Base-by-base conservation (phyloP, 2,888 invertebrate species). In the Epinotia ramella region DNA sequence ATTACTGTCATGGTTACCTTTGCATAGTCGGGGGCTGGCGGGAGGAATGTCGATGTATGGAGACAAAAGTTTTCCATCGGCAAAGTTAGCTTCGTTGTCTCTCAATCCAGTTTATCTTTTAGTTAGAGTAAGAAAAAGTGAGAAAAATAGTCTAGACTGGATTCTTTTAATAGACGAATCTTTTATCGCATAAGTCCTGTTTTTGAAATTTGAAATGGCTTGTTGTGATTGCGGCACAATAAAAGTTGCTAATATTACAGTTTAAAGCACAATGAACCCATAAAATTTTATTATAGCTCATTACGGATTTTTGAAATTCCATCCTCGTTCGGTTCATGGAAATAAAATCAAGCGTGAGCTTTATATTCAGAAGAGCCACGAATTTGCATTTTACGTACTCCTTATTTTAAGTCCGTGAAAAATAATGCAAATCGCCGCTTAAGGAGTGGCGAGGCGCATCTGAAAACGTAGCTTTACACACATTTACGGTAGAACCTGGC, bases 321-420 rank as follows among this genome's bases (percentile, higher is more conserved):
- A 78, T 76, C 77, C 80, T 79, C 86, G 87, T 86, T 82, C 79
- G 77, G 80, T 79, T 79, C 84, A 83, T 87, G 85, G 84, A 87
- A 91, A 90, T 90, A 89, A 90, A 91, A 89, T 91, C 90, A 90
- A 87, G 87, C 88, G 84, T 89, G 87, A 91, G 89, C 87, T 89
- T 88, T 87, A 84, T 84, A 89, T 89, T 89, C 87, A 82, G 83
- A 81, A 81, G 86, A 83, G 88, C 78, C 82, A 79, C 80, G 80
- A 88, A 90, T 90, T 90, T 88, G 84, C 89, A 90, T 91, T 88
- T 87, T 86, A 86, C 84, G 83, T 79, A 84, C 82, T 84, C 85
- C 85, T 87, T 88, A 87, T 87, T 87, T 86, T 81, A 84, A 84
- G 85, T 87, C 84, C 77, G 84, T 81, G 82, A 83, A 87, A 86